A percentile compares a stretch with the other conserved stretches of the same genome.
These are phyloP conservation scores for Dissostichus mawsoni DNA, from an alignment of 2,113 vertebrate species.

Conservation along the genomic window DNA sequence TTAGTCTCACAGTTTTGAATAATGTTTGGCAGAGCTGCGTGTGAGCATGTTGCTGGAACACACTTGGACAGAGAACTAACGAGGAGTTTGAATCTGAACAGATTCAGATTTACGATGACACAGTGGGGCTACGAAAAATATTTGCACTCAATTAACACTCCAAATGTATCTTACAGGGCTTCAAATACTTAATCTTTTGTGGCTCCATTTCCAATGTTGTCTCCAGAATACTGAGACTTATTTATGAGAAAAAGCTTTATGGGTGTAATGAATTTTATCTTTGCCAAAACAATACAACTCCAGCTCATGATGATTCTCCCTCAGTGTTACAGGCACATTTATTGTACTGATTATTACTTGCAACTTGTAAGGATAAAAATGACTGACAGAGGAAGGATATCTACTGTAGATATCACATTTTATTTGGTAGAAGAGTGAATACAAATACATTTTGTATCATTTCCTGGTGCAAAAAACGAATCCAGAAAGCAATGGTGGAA, in stretches of 20 bases:
- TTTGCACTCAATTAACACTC: constrained; percentile 12
- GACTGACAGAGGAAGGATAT: not conserved
- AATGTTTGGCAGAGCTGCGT: not conserved
- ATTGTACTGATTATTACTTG: not conserved
- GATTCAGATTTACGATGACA: constrained; percentile 9
- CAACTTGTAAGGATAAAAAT: not conserved
- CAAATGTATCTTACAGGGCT: constrained; percentile 10
- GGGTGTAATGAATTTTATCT: not conserved
- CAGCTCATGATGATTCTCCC: not conserved
- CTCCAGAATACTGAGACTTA: not conserved
- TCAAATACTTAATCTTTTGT: not conserved
- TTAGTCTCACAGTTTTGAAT: constrained; percentile 16
- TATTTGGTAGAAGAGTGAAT: not conserved
- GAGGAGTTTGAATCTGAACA: constrained; percentile 12
- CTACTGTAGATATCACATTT: not conserved
- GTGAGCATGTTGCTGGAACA: not conserved
- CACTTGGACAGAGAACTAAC: constrained; percentile 7
- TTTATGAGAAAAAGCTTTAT: no score
- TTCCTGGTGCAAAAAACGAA: not conserved
- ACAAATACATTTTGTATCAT: not conserved
- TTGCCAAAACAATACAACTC: not conserved
- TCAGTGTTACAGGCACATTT: not conserved
- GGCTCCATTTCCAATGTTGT: constrained; percentile 11
- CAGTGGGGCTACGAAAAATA: constrained; percentile 15
- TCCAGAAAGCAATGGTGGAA: no score